Percentiles rank a stretch among this genome's conserved stretches.
phyloP scores from a whole-genome alignment of 1,140 invertebrate genomes.

The Pentalonia nigronervosa region DNA sequence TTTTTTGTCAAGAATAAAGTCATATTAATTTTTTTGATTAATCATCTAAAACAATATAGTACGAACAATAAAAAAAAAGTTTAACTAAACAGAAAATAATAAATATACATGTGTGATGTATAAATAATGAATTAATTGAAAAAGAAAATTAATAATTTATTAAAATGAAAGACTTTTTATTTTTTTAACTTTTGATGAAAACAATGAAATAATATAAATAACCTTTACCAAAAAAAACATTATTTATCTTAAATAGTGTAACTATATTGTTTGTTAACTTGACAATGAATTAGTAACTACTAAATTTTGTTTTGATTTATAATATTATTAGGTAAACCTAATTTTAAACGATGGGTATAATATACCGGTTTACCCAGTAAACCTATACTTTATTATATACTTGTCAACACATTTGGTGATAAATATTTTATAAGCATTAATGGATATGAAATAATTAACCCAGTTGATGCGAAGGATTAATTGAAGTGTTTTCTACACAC shows the following conservation, averaged over 20 bases:
- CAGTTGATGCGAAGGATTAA: neutral
- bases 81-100: neutral
- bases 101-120: neutral
- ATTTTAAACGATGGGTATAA: neutral
- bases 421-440: constrained; percentile 11
- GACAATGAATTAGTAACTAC: neutral
- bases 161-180: neutral
- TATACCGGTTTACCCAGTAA: too few relatives aligned
- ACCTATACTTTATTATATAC: neutral
- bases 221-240: neutral
- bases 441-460: neutral
- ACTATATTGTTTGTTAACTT: neutral
- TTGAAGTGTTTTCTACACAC: neutral
- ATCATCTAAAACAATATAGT: too few relatives aligned
- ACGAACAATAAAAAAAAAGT: neutral
- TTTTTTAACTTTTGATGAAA: too few relatives aligned
- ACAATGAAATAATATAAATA: too few relatives aligned
- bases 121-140: neutral
- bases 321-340: neutral
- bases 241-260: neutral
- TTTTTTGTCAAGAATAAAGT: too few relatives aligned
- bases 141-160: neutral
- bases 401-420: neutral
- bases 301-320: neutral
- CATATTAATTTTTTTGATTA: too few relatives aligned